phyloP scores from a whole-genome alignment of 2,888 invertebrate species.

The Taenaris catops region DNA sequence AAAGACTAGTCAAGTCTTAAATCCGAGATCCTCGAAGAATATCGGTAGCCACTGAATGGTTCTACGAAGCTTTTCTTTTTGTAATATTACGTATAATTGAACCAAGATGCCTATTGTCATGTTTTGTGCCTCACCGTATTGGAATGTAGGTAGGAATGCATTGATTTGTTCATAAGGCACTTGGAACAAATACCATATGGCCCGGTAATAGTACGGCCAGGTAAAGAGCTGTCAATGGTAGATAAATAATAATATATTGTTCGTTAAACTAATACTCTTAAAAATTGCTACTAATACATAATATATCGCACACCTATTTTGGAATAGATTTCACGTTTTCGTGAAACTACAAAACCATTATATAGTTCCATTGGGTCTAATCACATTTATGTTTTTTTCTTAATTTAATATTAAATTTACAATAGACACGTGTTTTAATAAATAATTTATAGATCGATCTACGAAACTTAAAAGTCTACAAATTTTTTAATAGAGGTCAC shows the following conservation, averaged over 20 bases:
- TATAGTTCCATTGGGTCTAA: slow-evolving; percentile 55
- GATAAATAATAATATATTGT: slow-evolving; percentile 4
- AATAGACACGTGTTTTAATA: slow-evolving; percentile 23
- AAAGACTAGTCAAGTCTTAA: too few relatives aligned
- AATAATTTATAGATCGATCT: not conserved
- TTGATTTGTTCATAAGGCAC: slow-evolving; percentile 75
- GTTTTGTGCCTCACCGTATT: slow-evolving; percentile 21
- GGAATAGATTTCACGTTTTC: slow-evolving; percentile 28
- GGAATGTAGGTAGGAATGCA: slow-evolving; percentile 67
- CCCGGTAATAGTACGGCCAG: slow-evolving; percentile 34
- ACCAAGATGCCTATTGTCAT: too few relatives aligned
- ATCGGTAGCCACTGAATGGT: too few relatives aligned
- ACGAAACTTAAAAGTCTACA: not conserved
- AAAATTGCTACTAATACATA: slow-evolving; percentile 18
- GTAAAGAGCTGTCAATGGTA: slow-evolving; percentile 10
- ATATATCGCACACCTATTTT: slow-evolving; percentile 21
- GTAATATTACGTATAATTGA: too few relatives aligned
- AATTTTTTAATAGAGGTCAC: not conserved
- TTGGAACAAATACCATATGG: slow-evolving; percentile 67
- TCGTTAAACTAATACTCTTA: slow-evolving; percentile 7
- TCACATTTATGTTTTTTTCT: slow-evolving; percentile 47
- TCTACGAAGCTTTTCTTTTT: too few relatives aligned
- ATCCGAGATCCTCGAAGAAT: too few relatives aligned
- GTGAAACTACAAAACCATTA: slow-evolving; percentile 56
- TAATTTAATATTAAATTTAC: slow-evolving; percentile 36